phyloP scores from a whole-genome alignment of 2,888 invertebrate species.

The Microctonus brassicae region DNA sequence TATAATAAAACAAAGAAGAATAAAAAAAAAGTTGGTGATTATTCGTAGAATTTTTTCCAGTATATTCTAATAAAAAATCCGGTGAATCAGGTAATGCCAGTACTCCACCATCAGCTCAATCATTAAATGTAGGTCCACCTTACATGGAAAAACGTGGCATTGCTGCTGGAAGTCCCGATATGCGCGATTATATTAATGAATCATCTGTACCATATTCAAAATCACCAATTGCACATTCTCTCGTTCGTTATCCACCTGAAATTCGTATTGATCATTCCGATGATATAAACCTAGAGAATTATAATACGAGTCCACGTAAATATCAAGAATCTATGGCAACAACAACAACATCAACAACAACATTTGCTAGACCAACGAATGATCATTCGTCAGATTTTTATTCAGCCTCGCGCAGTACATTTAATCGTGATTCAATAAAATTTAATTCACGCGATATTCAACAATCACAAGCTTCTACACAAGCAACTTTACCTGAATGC shows the following conservation, averaged over 20 bases:
- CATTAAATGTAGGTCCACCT: conserved; percentile 43
- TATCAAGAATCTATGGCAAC: conserved; percentile 61
- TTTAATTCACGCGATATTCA: conserved; percentile 31
- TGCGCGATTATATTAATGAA: conserved; percentile 61
- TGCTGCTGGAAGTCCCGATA: conserved; percentile 62
- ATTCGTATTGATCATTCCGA: conserved; percentile 61
- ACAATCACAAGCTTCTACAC: conserved; percentile 25
- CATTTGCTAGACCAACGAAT: conserved; percentile 32
- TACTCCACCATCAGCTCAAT: conserved; percentile 61
- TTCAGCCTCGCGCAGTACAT: conserved; percentile 5
- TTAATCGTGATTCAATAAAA: not conserved
- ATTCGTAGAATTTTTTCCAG: conserved; percentile 58
- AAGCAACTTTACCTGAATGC: conserved; percentile 44
- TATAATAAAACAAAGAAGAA: not conserved
- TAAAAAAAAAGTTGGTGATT: not conserved
- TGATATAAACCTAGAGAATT: conserved; percentile 70
- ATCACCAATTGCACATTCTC: conserved; percentile 42
- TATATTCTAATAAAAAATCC: conserved; percentile 77
- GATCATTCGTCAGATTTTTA: conserved; percentile 40
- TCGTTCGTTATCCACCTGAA: conserved; percentile 50
- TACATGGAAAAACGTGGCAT: conserved; percentile 57
- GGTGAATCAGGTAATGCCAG: conserved; percentile 77
- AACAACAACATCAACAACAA: too few relatives aligned
- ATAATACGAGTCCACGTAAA: conserved; percentile 71
- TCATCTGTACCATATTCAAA: conserved; percentile 44